phyloP scores from a whole-genome alignment of 2,113 vertebrate genomes.

The Acrocephalus kingi region DNA sequence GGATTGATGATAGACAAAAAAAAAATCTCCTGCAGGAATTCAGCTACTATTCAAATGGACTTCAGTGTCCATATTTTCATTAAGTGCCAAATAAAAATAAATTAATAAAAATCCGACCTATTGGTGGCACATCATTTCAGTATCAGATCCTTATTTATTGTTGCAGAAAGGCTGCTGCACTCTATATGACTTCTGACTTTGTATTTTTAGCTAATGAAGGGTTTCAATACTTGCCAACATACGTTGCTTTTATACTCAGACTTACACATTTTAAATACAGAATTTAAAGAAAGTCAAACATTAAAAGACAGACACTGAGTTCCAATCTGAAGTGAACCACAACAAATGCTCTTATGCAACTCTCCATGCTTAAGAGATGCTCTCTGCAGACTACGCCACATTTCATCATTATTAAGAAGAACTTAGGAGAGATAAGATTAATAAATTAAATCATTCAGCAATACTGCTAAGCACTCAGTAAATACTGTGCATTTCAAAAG shows the following conservation, averaged over 20 bases:
- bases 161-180: not conserved
- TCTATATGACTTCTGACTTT: not conserved
- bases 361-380: not conserved
- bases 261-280: not conserved
- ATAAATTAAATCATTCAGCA: not conserved
- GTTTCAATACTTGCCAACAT: not conserved
- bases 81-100: not conserved
- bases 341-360: not conserved
- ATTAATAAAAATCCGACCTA: not conserved
- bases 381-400: not conserved
- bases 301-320: not conserved
- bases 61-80: not conserved
- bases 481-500: not conserved
- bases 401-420: not conserved
- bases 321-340: not conserved
- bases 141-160: not conserved
- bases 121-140: not conserved
- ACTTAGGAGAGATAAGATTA: not conserved
- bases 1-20: not conserved
- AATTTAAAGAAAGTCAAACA: not conserved
- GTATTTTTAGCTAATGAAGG: not conserved
- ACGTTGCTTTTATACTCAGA: not conserved
- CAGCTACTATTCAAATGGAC: not conserved
- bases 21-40: not conserved
- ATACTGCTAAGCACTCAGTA: not conserved